phyloP scores from a whole-genome alignment of 92 coral and sea anemone genomes.

The Pocillopora meandrina region DNA sequence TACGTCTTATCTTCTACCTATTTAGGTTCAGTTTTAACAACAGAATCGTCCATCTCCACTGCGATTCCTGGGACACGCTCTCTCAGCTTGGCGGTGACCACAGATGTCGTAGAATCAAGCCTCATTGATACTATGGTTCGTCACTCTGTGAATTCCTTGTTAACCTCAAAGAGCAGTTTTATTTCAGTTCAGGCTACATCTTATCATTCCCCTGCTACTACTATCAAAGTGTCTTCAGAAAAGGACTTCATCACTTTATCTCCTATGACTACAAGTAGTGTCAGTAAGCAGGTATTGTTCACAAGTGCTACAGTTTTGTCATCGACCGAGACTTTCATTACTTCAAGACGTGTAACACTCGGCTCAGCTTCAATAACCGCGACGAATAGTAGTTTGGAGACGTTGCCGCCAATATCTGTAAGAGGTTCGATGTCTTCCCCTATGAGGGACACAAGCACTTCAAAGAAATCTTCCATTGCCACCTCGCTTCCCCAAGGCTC shows the following conservation, averaged over 20 bases:
- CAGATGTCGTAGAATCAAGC: neutral
- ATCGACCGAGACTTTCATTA: neutral
- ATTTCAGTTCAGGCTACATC: neutral
- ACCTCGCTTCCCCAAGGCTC: neutral
- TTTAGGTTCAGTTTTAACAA: neutral
- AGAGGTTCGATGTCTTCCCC: neutral
- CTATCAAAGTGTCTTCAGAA: neutral
- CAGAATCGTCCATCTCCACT: neutral
- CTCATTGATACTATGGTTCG: neutral
- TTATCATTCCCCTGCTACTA: neutral
- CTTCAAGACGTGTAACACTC: neutral
- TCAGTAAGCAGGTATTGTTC: neutral
- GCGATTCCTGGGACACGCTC: neutral
- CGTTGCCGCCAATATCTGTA: neutral
- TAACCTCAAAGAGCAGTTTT: neutral
- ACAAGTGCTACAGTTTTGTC: neutral
- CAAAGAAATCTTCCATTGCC: neutral
- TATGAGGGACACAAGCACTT: neutral
- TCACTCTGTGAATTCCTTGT: neutral
- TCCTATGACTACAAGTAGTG: neutral
- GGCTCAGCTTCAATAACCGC: neutral
- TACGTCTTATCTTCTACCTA: neutral
- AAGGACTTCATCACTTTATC: neutral
- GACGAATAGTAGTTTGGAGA: neutral
- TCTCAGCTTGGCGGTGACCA: neutral